Conservation (phyloP, 2,113 vertebrate genomes). For the Furnarius figulus region DNA sequence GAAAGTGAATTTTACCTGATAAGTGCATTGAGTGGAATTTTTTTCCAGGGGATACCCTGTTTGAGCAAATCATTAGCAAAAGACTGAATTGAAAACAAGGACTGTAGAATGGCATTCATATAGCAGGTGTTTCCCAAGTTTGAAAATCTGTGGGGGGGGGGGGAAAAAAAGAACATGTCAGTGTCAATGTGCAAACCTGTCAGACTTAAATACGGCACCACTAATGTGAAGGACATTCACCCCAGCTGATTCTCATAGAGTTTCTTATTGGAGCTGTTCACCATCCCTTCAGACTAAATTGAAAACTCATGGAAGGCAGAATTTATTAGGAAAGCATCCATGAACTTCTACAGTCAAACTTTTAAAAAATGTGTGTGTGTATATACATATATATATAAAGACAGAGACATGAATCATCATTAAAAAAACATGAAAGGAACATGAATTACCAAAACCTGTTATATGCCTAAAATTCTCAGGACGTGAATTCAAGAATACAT, state of each 20-base stretch:
- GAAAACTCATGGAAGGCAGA: not conserved
- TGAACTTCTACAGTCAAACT: not conserved
- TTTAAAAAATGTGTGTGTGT: rapidly evolving
- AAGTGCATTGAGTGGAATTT: slow-evolving; percentile 90
- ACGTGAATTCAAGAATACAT: not conserved
- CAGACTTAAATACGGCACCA: not conserved
- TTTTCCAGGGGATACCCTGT: slow-evolving; percentile 95
- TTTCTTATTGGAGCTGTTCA: not conserved
- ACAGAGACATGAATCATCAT: not conserved
- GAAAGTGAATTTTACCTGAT: slow-evolving; percentile 83
- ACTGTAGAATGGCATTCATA: slow-evolving; percentile 99
- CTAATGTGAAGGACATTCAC: not conserved
- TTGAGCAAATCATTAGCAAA: slow-evolving; percentile 95
- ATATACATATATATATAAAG: not conserved
- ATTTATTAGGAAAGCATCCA: not conserved
- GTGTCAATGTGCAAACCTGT: not conserved
- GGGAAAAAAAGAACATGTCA: not conserved
- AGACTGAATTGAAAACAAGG: slow-evolving; percentile 95
- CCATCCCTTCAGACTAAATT: not conserved
- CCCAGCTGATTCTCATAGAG: not conserved
- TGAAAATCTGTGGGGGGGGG: no score
- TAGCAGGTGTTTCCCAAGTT: slow-evolving; percentile 99
- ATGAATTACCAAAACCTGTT: not conserved
- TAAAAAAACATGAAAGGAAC: not conserved
- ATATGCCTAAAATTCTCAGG: not conserved